Conservation (phyloP, 1,140 invertebrate species). For the Argopecten irradians region DNA sequence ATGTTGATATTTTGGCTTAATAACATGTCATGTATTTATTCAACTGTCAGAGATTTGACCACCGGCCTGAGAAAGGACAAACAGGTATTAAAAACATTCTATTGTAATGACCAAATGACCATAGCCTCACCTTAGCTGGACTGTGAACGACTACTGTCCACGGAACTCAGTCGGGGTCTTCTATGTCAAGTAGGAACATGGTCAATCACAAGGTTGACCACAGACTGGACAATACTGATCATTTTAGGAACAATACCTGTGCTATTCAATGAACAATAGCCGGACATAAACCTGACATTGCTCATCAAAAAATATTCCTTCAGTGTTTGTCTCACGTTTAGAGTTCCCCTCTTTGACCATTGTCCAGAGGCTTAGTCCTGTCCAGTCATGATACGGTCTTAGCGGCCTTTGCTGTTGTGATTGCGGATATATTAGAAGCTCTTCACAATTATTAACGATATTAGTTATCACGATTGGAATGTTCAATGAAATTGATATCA, state of each 20-base stretch:
- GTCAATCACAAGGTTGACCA: background rate
- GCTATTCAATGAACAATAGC: background rate
- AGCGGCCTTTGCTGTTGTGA: background rate
- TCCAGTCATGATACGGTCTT: background rate
- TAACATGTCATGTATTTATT: constrained; percentile 18
- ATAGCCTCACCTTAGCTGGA: background rate
- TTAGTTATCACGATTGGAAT: background rate
- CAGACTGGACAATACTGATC: background rate
- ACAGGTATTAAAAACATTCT: constrained; percentile 18
- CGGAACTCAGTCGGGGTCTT: background rate
- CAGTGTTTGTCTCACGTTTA: background rate
- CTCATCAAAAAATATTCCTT: background rate
- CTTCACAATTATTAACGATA: background rate
- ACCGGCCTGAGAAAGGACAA: background rate
- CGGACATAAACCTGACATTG: background rate
- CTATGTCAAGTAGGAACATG: constrained; percentile 21
- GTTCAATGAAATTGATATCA: background rate
- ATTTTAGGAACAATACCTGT: background rate
- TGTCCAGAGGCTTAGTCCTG: background rate
- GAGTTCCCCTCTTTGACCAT: background rate
- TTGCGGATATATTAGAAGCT: background rate
- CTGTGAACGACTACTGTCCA: background rate
- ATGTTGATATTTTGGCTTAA: constrained; percentile 15
- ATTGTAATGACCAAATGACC: background rate
- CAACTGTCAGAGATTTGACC: background rate